Base-by-base conservation (phyloP, 2,113 vertebrate genomes). In the Donacobius atricapilla region DNA sequence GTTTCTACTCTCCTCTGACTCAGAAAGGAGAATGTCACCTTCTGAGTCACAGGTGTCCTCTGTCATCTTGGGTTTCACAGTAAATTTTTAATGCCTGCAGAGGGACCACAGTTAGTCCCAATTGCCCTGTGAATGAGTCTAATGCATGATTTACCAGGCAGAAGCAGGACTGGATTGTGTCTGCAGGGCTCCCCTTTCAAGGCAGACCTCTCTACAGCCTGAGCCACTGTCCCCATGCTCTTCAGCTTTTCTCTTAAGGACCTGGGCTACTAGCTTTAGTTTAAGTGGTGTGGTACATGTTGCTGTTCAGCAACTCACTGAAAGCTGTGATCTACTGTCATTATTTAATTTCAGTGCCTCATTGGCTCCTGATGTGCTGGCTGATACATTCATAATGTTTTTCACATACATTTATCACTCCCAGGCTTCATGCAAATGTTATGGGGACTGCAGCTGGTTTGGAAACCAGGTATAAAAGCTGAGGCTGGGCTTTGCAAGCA, bases 301-400 rank as follows among this genome's bases (percentile, higher is more conserved):
- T 9, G 2, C 70, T 85, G 60, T 54, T 94, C 51, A 24, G 64
- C 77, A 94, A 5, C 72, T 87, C 39, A 6, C 51, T 93, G 70
- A 78, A 89, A 63, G 65, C 79, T 94, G 73, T 82, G 70, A 81
- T 84, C 54, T 84, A 53, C 71, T 48, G 9, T 84, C 44, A 70
- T 94, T 93, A 83, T 83, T 87, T 88, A 35, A 42, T 89, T 88
- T 90, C 73, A 92, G 83, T 82, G 72, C 70, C 77, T 94, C 79
- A 73, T 90, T 53, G 9, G 50, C 71, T 93, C 66, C 68, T 50
- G 30, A 85, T 94, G 87, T 81, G 64, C 87, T 93, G 60, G 22
- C 76, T 76, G 88, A 93, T 89, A 90, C 31, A 83, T 81, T 68
- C 90, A 53, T 58, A 92, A 86, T 58, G 54, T 31, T 95, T 91